Evolutionary conservation across 2,113 vertebrate genomes (phyloP).

Genomic region (Melozone crissalis): DNA sequence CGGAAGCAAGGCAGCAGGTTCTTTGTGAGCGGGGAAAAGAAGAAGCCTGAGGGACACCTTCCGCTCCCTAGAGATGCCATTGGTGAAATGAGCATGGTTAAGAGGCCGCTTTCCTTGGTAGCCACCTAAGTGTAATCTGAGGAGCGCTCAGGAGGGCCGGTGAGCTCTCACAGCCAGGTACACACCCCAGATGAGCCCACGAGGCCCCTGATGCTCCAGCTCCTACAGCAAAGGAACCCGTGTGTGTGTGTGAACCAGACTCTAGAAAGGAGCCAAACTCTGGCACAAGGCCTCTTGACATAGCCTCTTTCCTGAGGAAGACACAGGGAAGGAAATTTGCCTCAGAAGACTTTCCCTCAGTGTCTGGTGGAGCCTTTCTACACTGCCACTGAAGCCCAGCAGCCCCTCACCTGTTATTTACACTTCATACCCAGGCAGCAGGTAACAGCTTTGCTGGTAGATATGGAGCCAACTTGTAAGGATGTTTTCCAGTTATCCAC

Average conservation of each 20-base stretch:
- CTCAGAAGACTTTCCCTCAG: background rate
- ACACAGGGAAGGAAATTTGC: accelerated
- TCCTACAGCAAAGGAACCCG: background rate
- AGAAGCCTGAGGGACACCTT: background rate
- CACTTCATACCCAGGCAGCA: background rate
- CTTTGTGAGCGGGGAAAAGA: background rate
- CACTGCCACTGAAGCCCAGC: accelerated
- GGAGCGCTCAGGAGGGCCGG: background rate
- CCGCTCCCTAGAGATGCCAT: background rate
- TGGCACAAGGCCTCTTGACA: background rate
- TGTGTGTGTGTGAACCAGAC: accelerated
- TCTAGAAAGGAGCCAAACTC: background rate
- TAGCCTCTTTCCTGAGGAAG: background rate
- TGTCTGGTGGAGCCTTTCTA: background rate
- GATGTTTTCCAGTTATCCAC: background rate
- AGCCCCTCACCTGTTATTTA: background rate
- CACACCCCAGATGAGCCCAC: accelerated
- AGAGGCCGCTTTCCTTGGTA: background rate
- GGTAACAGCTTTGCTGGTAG: background rate
- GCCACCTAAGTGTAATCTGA: background rate
- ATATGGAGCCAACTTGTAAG: background rate
- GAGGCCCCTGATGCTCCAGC: background rate
- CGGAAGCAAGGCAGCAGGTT: background rate
- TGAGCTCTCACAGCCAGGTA: background rate
- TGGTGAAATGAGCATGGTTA: background rate